Evolutionary conservation across 2,797 vertebrate species (phyloP).

Genomic region (Pangasius larnaudii): DNA sequence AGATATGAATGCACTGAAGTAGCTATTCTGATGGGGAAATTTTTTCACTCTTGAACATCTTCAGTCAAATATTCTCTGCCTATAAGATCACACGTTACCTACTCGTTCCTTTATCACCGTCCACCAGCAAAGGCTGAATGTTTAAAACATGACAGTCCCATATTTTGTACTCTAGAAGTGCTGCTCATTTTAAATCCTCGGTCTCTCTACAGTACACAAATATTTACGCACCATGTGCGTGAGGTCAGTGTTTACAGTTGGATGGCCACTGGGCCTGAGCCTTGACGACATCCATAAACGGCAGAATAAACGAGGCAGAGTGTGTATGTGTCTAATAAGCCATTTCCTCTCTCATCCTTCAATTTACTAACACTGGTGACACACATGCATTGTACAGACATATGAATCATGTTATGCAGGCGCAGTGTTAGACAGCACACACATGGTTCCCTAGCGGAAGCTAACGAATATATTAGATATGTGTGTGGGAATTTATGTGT

Average conservation of each 20-base stretch:
- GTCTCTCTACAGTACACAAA: slow-evolving; percentile 67
- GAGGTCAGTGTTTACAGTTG: slow-evolving; percentile 73
- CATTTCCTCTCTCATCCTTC: slow-evolving; percentile 66
- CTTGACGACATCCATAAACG: slow-evolving; percentile 49
- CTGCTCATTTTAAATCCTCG: neutral
- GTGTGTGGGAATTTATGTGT: neutral
- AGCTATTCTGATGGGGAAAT: neutral
- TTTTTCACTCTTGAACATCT: neutral
- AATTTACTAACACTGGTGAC: slow-evolving; percentile 67
- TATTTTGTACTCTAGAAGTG: slow-evolving; percentile 16
- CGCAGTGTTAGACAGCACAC: neutral
- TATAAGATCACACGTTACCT: neutral
- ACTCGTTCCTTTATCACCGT: too few species aligned
- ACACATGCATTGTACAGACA: slow-evolving; percentile 47
- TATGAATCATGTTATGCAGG: slow-evolving; percentile 6
- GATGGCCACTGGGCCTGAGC: slow-evolving; percentile 52
- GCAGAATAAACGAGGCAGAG: slow-evolving; percentile 31
- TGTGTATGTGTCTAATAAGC: slow-evolving; percentile 58
- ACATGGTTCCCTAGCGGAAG: neutral
- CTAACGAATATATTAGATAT: neutral
- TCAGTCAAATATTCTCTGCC: neutral
- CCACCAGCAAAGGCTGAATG: neutral
- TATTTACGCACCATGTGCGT: slow-evolving; percentile 75
- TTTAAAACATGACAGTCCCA: neutral
- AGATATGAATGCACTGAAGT: neutral